Evolutionary conservation across 1,140 invertebrate species (phyloP).

Genomic region (Physella acuta): DNA sequence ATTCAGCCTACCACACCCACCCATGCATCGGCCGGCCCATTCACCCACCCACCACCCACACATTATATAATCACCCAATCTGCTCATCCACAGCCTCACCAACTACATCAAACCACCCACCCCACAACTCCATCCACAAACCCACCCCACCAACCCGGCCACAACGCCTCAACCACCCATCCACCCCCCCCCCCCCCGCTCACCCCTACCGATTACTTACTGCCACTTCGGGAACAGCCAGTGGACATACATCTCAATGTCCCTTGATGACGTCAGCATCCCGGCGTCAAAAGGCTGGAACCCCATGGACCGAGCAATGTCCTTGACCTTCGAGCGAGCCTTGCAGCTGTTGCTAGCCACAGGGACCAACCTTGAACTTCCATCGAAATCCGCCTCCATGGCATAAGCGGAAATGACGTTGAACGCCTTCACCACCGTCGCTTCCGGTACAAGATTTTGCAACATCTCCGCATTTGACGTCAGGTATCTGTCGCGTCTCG

Average conservation of each 20-base stretch:
- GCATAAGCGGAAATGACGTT: background rate
- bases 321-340: background rate
- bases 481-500: background rate
- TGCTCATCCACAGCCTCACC: too few relatives aligned
- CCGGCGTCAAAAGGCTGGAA: background rate
- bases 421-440: background rate
- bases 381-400: background rate
- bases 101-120: too few relatives aligned
- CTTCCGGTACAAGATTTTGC: background rate
- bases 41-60: too few relatives aligned
- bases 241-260: background rate
- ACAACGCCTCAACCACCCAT: too few relatives aligned
- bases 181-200: too few relatives aligned
- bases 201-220: background rate
- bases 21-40: too few relatives aligned
- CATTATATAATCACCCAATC: too few relatives aligned
- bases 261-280: background rate
- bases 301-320: background rate
- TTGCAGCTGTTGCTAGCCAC: background rate
- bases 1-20: too few relatives aligned
- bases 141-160: too few relatives aligned
- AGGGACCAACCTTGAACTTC: background rate
- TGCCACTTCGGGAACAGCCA: background rate
- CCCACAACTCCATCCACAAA: too few relatives aligned
- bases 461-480: background rate